phyloP scores from a whole-genome alignment of 2,888 invertebrate genomes.

The Aleiodes leptofemur region DNA sequence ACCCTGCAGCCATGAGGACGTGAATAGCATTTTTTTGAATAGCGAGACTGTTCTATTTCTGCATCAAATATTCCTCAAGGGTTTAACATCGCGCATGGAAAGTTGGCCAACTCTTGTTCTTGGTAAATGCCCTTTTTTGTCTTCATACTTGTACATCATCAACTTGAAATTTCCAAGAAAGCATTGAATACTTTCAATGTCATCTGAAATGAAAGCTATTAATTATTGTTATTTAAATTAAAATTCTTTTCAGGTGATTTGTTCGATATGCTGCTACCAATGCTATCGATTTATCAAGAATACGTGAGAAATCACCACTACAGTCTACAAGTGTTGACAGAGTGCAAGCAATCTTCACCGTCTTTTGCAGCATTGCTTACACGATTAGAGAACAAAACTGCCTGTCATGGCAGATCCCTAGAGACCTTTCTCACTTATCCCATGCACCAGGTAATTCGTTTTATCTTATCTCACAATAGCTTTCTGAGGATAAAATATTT shows the following conservation, averaged over 20 bases:
- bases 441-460: slow-evolving; percentile 88
- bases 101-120: slow-evolving; percentile 95
- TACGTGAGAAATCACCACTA: slow-evolving; percentile 96
- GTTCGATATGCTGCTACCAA: slow-evolving; percentile 95
- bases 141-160: neutral
- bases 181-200: neutral
- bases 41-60: slow-evolving; percentile 94
- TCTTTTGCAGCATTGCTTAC: slow-evolving; percentile 86
- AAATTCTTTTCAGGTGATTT: slow-evolving; percentile 85
- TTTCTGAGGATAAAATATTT: slow-evolving; percentile 17
- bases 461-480: slow-evolving; percentile 15
- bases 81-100: slow-evolving; percentile 92
- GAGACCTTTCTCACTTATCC: slow-evolving; percentile 95
- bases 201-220: neutral
- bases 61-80: slow-evolving; percentile 96
- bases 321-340: slow-evolving; percentile 92
- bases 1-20: slow-evolving; percentile 94
- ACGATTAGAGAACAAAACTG: slow-evolving; percentile 89
- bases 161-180: neutral
- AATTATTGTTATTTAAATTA: neutral
- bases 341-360: slow-evolving; percentile 90
- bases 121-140: slow-evolving; percentile 78
- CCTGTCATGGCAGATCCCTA: slow-evolving; percentile 89
- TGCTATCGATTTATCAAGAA: slow-evolving; percentile 96
- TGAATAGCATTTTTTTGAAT: slow-evolving; percentile 95